phyloP scores from a whole-genome alignment of 2,113 vertebrate species.

The Pagrus major region DNA sequence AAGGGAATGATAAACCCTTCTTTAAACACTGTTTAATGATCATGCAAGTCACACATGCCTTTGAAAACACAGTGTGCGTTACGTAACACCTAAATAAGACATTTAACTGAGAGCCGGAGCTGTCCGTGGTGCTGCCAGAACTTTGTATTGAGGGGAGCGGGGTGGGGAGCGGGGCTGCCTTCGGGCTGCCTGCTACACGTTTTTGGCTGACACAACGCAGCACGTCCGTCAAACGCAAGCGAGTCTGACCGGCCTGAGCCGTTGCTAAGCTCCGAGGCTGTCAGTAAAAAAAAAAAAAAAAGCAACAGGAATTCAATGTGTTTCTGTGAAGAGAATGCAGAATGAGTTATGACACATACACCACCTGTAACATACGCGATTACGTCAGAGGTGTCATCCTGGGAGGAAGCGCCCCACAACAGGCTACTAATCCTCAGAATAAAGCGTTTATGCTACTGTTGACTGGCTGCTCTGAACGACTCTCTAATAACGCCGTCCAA shows the following conservation, averaged over 20 bases:
- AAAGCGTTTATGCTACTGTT: background rate
- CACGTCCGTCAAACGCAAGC: background rate
- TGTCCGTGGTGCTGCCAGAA: slow-evolving; percentile 80
- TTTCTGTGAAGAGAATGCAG: background rate
- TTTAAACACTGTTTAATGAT: background rate
- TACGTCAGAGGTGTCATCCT: slow-evolving; percentile 30
- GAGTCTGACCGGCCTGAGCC: background rate
- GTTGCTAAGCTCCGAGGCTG: background rate
- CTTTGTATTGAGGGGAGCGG: slow-evolving; percentile 13
- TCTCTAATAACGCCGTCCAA: background rate
- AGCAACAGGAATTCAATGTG: accelerated
- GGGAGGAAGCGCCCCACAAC: background rate
- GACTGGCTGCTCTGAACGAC: background rate
- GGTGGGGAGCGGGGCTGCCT: background rate
- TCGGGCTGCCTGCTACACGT: background rate
- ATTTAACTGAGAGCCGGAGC: slow-evolving; percentile 28
- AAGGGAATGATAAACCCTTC: background rate
- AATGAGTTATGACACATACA: background rate
- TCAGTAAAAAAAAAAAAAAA: too few species aligned
- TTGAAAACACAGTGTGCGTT: background rate
- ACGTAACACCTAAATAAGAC: background rate
- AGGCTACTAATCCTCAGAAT: slow-evolving; percentile 36
- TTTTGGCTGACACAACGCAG: background rate
- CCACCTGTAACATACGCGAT: slow-evolving; percentile 31
- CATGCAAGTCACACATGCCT: background rate